Evolutionary conservation across 1,140 invertebrate species (phyloP).

Genomic region (Drosophila lini): DNA sequence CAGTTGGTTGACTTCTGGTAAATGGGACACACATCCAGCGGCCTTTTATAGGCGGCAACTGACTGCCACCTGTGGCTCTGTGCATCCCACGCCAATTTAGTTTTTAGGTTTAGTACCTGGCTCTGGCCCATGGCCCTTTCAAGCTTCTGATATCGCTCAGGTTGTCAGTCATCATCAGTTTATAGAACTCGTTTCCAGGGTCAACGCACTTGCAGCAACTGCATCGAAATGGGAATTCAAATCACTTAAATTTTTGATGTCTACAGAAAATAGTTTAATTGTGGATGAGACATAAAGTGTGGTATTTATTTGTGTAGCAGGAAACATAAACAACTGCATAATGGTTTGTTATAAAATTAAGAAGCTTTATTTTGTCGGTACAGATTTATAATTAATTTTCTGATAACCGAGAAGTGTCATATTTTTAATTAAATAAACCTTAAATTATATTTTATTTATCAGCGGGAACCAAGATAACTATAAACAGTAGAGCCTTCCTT

Average conservation of each 20-base stretch:
- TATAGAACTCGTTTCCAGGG: slow-evolving; percentile 67
- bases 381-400: not conserved
- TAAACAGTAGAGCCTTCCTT: too few relatives aligned
- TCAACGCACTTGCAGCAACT: slow-evolving; percentile 56
- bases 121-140: slow-evolving; percentile 42
- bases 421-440: not conserved
- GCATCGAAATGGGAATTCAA: slow-evolving; percentile 14
- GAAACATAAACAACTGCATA: not conserved
- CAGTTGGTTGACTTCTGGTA: slow-evolving; percentile 58
- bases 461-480: not conserved
- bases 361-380: not conserved
- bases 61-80: slow-evolving; percentile 36
- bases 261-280: not conserved
- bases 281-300: not conserved
- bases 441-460: not conserved
- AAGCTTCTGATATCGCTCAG: slow-evolving; percentile 40
- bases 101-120: slow-evolving; percentile 48
- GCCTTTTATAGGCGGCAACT: slow-evolving; percentile 65
- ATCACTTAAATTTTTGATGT: not conserved
- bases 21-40: slow-evolving; percentile 19
- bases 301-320: not conserved
- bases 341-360: not conserved
- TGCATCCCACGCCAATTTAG: slow-evolving; percentile 61
- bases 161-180: slow-evolving; percentile 56
- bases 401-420: not conserved